Evolutionary conservation across 2,113 vertebrate genomes (phyloP).

Genomic region (Lophochroa leadbeateri): DNA sequence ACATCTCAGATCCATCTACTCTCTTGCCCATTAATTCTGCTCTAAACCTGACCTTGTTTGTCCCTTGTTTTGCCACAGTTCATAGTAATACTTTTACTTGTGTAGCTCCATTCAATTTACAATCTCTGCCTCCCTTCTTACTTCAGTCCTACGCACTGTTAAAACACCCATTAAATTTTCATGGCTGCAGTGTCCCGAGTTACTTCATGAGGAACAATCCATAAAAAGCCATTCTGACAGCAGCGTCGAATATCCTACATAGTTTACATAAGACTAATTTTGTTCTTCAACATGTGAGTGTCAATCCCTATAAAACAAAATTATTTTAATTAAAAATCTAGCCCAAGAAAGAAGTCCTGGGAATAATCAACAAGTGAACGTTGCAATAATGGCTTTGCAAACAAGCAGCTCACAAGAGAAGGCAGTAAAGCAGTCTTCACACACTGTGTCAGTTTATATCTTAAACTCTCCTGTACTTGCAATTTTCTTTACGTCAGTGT

Average conservation of each 20-base stretch:
- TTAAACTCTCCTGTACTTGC: background rate
- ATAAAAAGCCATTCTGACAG: background rate
- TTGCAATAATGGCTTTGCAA: background rate
- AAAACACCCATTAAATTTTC: constrained; percentile 3
- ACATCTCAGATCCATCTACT: background rate
- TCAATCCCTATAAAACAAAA: background rate
- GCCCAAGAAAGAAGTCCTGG: background rate
- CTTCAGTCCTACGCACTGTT: background rate
- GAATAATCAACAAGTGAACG: background rate
- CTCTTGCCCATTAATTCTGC: background rate
- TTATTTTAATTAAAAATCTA: background rate
- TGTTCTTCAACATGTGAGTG: background rate
- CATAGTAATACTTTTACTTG: background rate
- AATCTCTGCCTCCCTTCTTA: background rate
- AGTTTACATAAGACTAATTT: background rate
- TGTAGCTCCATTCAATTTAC: background rate
- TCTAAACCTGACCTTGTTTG: background rate
- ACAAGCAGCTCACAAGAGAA: background rate
- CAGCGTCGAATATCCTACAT: background rate
- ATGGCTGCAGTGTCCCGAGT: background rate
- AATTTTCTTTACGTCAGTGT: background rate
- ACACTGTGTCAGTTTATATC: background rate
- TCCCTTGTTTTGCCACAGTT: background rate
- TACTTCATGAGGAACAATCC: background rate
- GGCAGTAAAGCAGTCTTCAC: background rate